Conservation (phyloP, 2,797 vertebrate species). For the Myotis planiceps region DNA sequence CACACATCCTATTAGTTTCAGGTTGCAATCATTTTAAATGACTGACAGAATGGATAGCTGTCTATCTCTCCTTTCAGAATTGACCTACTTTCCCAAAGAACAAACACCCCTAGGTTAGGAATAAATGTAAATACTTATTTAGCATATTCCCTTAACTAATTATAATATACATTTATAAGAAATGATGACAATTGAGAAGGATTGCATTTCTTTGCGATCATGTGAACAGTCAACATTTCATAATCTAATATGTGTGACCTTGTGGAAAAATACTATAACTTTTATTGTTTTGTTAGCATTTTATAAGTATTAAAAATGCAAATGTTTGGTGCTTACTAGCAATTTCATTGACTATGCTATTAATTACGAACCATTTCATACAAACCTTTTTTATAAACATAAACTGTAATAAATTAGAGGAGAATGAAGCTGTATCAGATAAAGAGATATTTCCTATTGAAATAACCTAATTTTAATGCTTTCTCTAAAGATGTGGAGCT, state of each 20-base stretch:
- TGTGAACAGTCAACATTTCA: constrained; percentile 48
- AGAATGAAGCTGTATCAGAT: not conserved
- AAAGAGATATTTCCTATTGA: not conserved
- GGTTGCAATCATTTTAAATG: not conserved
- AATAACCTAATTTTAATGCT: not conserved
- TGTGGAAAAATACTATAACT: not conserved
- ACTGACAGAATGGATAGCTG: not conserved
- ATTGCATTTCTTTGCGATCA: constrained; percentile 26
- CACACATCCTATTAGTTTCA: not conserved
- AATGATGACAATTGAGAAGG: constrained; percentile 26
- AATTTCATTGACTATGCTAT: not conserved
- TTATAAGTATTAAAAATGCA: constrained; percentile 13
- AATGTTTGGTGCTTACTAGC: not conserved
- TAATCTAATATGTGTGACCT: not conserved
- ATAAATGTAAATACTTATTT: constrained; percentile 61
- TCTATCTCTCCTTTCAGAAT: not conserved
- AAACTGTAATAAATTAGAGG: not conserved
- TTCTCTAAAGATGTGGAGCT: not conserved
- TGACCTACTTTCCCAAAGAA: constrained; percentile 61
- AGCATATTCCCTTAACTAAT: constrained; percentile 63
- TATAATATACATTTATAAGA: constrained; percentile 40
- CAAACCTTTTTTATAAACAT: not conserved
- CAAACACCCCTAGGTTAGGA: not conserved
- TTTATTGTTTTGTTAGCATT: not conserved
- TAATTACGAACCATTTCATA: not conserved